phyloP scores from a whole-genome alignment of 1,140 invertebrate genomes.

The Eriocheir sinensis region DNA sequence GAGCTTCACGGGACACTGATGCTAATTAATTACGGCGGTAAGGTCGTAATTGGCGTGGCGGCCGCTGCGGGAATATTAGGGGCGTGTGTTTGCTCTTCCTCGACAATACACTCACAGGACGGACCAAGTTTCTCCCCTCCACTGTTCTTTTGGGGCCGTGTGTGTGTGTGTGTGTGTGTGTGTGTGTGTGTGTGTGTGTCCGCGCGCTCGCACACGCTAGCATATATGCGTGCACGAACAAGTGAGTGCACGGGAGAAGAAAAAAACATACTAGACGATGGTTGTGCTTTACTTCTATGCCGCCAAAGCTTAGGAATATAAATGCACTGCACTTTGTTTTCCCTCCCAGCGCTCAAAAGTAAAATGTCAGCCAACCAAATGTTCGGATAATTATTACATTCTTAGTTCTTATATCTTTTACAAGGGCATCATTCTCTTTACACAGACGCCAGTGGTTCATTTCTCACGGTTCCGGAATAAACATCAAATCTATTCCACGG shows the following conservation, averaged over 20 bases:
- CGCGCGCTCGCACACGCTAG: not conserved
- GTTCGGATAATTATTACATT: too few relatives aligned
- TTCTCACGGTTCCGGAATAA: too few relatives aligned
- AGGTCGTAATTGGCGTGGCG: conserved; percentile 75
- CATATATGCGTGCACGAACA: too few relatives aligned
- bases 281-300: not conserved
- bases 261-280: not conserved
- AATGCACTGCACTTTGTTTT: too few relatives aligned
- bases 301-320: too few relatives aligned
- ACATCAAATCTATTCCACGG: too few relatives aligned
- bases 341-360: too few relatives aligned
- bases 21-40: conserved; percentile 75
- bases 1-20: conserved; percentile 71
- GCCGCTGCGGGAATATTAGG: conserved; percentile 66
- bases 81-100: conserved; percentile 67
- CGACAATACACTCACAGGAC: conserved; percentile 68
- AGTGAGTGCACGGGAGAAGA: not conserved
- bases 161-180: conserved; percentile 62
- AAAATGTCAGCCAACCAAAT: too few relatives aligned
- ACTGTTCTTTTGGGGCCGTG: conserved; percentile 26
- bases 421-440: too few relatives aligned
- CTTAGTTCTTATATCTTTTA: too few relatives aligned
- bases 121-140: conserved; percentile 38
- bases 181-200: conserved; percentile 58
- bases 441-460: too few relatives aligned